phyloP scores from a whole-genome alignment of 2,113 vertebrate genomes.

The Dolichallabes microphthalmus region DNA sequence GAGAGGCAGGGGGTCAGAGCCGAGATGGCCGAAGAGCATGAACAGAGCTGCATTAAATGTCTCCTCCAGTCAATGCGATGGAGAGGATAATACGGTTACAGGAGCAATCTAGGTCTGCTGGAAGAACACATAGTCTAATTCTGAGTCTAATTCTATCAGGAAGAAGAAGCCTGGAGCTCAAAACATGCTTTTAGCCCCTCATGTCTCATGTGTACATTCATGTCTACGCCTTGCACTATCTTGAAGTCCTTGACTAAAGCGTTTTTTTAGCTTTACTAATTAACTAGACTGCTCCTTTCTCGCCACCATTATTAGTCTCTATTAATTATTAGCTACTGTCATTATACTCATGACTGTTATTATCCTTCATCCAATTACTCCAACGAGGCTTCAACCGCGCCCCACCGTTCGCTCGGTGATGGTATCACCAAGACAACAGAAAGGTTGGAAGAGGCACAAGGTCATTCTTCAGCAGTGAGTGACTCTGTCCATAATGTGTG shows the following conservation, averaged over 20 bases:
- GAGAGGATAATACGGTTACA: conserved; percentile 55
- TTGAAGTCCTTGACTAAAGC: conserved; percentile 29
- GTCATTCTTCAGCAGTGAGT: conserved; percentile 69
- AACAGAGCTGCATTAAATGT: conserved; percentile 47
- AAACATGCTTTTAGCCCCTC: conserved; percentile 39
- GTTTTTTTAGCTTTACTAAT: conserved; percentile 36
- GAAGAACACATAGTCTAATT: conserved; percentile 55
- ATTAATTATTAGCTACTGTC: conserved; percentile 59
- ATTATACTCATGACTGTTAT: conserved; percentile 54
- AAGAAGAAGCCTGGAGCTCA: conserved; percentile 31
- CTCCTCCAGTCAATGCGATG: conserved; percentile 40
- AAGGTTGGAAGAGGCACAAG: conserved; percentile 63
- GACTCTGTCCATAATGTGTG: conserved; percentile 59
- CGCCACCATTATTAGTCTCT: conserved; percentile 40
- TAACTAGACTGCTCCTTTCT: conserved; percentile 32
- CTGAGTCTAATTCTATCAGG: conserved; percentile 58
- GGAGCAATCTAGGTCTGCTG: conserved; percentile 48
- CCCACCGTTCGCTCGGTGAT: conserved; percentile 45
- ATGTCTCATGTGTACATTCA: not conserved
- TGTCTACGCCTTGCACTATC: not conserved
- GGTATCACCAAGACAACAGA: conserved; percentile 64
- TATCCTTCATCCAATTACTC: conserved; percentile 56
- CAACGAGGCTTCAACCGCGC: conserved; percentile 31
- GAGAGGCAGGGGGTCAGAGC: not conserved
- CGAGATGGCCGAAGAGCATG: conserved; percentile 19